Conservation (phyloP, 2,888 invertebrate species). For the Nymphalis c-album region DNA sequence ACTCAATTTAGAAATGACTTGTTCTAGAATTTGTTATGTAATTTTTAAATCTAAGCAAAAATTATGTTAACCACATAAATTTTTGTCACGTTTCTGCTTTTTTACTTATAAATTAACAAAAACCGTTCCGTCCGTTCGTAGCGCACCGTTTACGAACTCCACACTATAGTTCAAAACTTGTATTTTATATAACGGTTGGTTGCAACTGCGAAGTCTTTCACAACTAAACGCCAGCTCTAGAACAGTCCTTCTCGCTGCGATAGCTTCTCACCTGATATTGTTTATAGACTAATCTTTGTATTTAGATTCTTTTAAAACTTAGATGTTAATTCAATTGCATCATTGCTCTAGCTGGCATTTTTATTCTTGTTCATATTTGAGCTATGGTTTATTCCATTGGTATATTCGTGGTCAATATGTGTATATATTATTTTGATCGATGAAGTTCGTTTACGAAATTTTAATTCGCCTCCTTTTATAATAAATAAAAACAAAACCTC, state of each 20-base stretch:
- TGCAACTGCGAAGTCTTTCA: constrained; percentile 62
- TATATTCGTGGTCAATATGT: no score
- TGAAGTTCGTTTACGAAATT: no score
- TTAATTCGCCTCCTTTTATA: no score
- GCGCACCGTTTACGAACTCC: constrained; percentile 55
- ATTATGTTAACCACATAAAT: background rate
- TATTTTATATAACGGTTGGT: constrained; percentile 75
- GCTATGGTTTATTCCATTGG: no score
- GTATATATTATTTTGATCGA: no score
- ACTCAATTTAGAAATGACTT: background rate
- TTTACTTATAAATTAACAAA: constrained; percentile 39
- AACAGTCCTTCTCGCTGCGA: constrained; percentile 12
- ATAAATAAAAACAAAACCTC: no score
- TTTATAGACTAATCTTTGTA: constrained; percentile 4
- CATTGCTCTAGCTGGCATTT: background rate
- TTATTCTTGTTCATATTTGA: no score
- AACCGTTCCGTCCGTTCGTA: constrained; percentile 49
- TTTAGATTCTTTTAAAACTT: background rate
- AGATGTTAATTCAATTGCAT: background rate
- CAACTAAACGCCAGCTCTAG: constrained; percentile 46
- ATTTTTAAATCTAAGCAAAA: background rate
- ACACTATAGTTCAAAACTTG: constrained; percentile 54
- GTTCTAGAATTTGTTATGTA: background rate
- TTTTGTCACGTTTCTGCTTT: constrained; percentile 16
- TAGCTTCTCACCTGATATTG: constrained; percentile 18